These are phyloP conservation scores for Aricia artaxerxes DNA, from an alignment of 2,888 invertebrate species.

Conservation along the genomic window DNA sequence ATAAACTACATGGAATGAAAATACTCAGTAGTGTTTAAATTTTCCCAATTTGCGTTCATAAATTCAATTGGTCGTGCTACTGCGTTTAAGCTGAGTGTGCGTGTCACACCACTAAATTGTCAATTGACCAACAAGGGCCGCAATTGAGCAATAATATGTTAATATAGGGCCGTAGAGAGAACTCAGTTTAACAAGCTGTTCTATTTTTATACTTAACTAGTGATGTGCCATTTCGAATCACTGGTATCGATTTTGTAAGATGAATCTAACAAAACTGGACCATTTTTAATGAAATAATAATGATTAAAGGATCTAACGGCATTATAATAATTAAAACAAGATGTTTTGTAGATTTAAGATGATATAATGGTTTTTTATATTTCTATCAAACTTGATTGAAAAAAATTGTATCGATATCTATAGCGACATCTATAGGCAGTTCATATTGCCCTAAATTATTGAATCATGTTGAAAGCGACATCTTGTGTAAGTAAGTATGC, in stretches of 20 bases:
- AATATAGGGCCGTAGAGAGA: conserved; percentile 38
- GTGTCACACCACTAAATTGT: conserved; percentile 32
- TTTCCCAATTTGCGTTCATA: background rate
- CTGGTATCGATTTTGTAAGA: background rate
- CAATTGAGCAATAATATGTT: conserved; percentile 45
- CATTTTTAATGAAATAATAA: too few relatives aligned
- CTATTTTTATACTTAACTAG: conserved; percentile 37
- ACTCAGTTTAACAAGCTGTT: conserved; percentile 26
- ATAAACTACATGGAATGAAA: background rate
- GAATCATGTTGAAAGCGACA: too few relatives aligned
- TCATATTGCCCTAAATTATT: too few relatives aligned
- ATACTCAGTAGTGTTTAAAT: background rate
- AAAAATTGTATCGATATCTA: too few relatives aligned
- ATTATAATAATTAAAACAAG: too few relatives aligned
- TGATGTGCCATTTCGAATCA: conserved; percentile 30
- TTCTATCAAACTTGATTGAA: too few relatives aligned
- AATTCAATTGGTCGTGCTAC: background rate
- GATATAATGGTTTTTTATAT: too few relatives aligned
- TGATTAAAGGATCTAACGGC: too few relatives aligned
- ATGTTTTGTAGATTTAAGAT: too few relatives aligned
- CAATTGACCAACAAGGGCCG: conserved; percentile 40
- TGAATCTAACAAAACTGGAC: too few relatives aligned
- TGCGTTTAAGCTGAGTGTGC: conserved; percentile 6
- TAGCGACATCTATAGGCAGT: too few relatives aligned
- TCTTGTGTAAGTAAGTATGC: too few relatives aligned